A percentile compares a stretch with the other conserved stretches of the same genome.
Evolutionary conservation across 2,888 invertebrate genomes (phyloP).

Genomic region (Pristionchus exspectatus): DNA sequence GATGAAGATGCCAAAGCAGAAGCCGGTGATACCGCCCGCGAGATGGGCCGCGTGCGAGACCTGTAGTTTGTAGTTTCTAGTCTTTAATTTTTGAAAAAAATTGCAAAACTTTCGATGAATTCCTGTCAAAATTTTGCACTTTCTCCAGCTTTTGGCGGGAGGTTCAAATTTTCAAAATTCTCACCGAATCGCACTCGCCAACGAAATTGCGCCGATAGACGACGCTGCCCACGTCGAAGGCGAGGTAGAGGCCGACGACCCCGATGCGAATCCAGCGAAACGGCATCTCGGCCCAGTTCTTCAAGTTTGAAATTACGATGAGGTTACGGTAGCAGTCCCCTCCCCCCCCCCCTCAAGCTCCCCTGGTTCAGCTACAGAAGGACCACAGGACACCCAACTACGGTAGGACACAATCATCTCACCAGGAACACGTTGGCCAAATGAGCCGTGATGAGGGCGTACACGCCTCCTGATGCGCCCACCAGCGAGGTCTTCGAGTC

Average conservation of each 20-base stretch:
- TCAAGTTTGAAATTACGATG: slow-evolving; percentile 59
- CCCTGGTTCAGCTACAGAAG: no score
- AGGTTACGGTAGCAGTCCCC: no score
- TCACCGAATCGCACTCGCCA: slow-evolving; percentile 86
- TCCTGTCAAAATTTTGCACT: not conserved
- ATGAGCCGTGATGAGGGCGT: slow-evolving; percentile 80
- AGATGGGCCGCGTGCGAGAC: slow-evolving; percentile 96
- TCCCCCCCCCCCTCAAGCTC: no score
- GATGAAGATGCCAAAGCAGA: slow-evolving; percentile 82
- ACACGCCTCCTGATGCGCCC: slow-evolving; percentile 80
- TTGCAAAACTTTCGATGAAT: not conserved
- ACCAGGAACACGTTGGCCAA: slow-evolving; percentile 80
- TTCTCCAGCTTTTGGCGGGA: not conserved
- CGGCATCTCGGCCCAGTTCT: slow-evolving; percentile 98
- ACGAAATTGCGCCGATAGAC: slow-evolving; percentile 91
- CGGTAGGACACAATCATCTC: no score
- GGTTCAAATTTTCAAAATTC: not conserved
- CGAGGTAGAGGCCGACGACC: slow-evolving; percentile 88
- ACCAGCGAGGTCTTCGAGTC: slow-evolving; percentile 84
- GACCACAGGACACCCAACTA: no score
- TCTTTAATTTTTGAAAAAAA: not conserved
- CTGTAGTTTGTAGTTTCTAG: slow-evolving; percentile 78
- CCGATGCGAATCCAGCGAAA: slow-evolving; percentile 90
- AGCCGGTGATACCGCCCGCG: slow-evolving; percentile 92
- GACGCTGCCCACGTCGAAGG: slow-evolving; percentile 91